A percentile compares a stretch with the other conserved stretches of the same genome.
phyloP scores from a whole-genome alignment of 2,888 invertebrate genomes.

The Lamproptera curius region DNA sequence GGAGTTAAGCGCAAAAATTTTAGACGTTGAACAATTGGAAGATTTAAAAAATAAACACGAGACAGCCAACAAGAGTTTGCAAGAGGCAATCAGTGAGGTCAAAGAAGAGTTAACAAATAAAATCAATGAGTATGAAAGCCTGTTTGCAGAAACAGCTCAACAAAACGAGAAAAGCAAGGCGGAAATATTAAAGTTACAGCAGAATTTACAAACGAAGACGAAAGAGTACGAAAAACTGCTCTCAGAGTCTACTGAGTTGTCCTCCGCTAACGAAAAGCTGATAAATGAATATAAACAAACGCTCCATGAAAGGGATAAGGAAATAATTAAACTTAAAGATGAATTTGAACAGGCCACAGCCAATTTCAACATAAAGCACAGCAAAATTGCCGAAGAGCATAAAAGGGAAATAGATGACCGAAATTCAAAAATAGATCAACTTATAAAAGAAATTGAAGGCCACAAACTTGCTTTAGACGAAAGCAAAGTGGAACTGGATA shows the following conservation, averaged over 20 bases:
- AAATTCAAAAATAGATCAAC: slow-evolving; percentile 68
- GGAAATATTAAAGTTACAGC: slow-evolving; percentile 61
- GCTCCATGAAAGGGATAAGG: slow-evolving; percentile 74
- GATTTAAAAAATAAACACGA: slow-evolving; percentile 65
- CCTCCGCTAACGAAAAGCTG: slow-evolving; percentile 59
- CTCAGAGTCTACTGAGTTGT: slow-evolving; percentile 53
- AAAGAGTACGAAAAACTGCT: slow-evolving; percentile 62
- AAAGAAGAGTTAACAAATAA: slow-evolving; percentile 61
- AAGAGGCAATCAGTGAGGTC: slow-evolving; percentile 56
- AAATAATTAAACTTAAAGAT: slow-evolving; percentile 69
- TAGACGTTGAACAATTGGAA: slow-evolving; percentile 72
- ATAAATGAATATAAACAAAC: slow-evolving; percentile 68
- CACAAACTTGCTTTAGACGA: slow-evolving; percentile 66
- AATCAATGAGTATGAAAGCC: slow-evolving; percentile 67
- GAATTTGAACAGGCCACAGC: slow-evolving; percentile 70
- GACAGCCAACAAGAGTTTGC: slow-evolving; percentile 47
- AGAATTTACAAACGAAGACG: slow-evolving; percentile 54
- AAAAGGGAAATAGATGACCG: slow-evolving; percentile 72
- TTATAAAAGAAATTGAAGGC: slow-evolving; percentile 68
- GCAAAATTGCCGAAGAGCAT: slow-evolving; percentile 71
- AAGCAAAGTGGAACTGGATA: slow-evolving; percentile 67
- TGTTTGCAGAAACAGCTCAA: slow-evolving; percentile 62
- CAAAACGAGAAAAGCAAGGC: slow-evolving; percentile 61
- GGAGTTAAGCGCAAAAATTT: slow-evolving; percentile 75
- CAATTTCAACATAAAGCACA: slow-evolving; percentile 69